These are phyloP conservation scores for Eustalomyia histrio DNA, from an alignment of 2,888 invertebrate genomes.

Conservation along the genomic window DNA sequence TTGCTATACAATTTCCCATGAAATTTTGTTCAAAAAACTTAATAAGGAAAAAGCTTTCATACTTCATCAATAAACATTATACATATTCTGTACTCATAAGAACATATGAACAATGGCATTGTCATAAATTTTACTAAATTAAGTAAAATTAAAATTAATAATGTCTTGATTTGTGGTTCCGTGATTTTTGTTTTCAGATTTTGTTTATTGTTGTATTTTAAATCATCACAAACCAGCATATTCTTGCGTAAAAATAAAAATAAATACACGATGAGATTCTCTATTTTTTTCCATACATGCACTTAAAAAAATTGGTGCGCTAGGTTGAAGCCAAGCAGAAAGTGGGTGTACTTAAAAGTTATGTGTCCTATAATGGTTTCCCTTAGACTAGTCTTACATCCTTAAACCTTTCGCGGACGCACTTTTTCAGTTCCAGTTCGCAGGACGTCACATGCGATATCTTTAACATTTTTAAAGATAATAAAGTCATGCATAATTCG, in stretches of 20 bases:
- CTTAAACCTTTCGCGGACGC: too few relatives aligned
- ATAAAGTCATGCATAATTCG: too few relatives aligned
- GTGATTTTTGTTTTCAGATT: slow-evolving; percentile 56
- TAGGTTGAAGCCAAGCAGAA: too few relatives aligned
- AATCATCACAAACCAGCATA: slow-evolving; percentile 55
- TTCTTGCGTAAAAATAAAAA: slow-evolving; percentile 53
- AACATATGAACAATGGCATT: slow-evolving; percentile 47
- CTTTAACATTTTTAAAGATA: too few relatives aligned
- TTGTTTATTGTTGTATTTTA: slow-evolving; percentile 37
- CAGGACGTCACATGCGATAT: too few relatives aligned
- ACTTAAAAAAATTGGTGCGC: not conserved
- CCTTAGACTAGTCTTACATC: too few relatives aligned
- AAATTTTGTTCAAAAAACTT: slow-evolving; percentile 52
- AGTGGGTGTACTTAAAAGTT: too few relatives aligned
- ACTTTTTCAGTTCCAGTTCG: too few relatives aligned
- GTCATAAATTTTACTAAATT: slow-evolving; percentile 69
- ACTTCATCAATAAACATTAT: slow-evolving; percentile 57
- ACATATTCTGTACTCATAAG: slow-evolving; percentile 1
- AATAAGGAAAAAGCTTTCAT: slow-evolving; percentile 65
- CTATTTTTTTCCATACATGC: slow-evolving; percentile 20
- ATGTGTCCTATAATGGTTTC: too few relatives aligned
- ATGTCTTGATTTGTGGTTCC: slow-evolving; percentile 64
- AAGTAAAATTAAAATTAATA: slow-evolving; percentile 69
- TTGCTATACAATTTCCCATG: slow-evolving; percentile 37
- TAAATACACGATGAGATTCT: slow-evolving; percentile 26